Conservation (phyloP, 1,140 invertebrate species). For the Musca domestica region DNA sequence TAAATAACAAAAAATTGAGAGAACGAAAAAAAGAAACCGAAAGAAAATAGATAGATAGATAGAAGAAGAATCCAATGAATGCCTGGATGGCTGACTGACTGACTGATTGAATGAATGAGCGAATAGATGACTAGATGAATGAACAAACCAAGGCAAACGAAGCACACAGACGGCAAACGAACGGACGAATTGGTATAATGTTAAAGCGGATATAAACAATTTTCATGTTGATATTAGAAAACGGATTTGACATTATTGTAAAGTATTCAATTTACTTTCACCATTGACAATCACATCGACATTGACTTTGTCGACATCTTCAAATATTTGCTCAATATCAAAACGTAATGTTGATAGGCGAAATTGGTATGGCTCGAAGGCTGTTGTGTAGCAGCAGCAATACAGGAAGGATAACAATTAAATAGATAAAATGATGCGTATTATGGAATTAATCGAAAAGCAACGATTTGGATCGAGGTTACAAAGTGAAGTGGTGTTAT, state of each 20-base stretch:
- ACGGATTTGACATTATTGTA: conserved; percentile 21
- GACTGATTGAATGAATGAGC: conserved; percentile 4
- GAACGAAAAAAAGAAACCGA: neutral
- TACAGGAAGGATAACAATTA: too few species aligned
- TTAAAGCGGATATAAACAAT: conserved; percentile 18
- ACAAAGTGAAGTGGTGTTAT: too few species aligned
- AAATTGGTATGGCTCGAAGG: too few species aligned
- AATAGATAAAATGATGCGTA: too few species aligned
- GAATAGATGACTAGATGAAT: neutral
- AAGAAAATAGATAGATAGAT: too few species aligned
- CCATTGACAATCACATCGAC: conserved; percentile 11
- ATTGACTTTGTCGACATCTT: neutral
- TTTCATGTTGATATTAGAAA: conserved; percentile 23
- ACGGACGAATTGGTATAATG: conserved; percentile 11
- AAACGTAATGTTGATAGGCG: too few species aligned
- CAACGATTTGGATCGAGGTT: too few species aligned
- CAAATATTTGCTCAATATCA: conserved; percentile 7
- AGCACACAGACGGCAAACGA: neutral
- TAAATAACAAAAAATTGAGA: conserved; percentile 2
- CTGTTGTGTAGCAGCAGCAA: too few species aligned
- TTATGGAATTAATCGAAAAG: too few species aligned
- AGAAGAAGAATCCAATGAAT: conserved; percentile 4
- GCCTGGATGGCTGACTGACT: conserved; percentile 5
- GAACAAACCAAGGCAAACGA: neutral
- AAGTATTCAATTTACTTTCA: conserved; percentile 17